Percentiles rank a stretch among this genome's conserved stretches.
Conservation (phyloP, 2,888 invertebrate genomes). For the Tenthredo notha region DNA sequence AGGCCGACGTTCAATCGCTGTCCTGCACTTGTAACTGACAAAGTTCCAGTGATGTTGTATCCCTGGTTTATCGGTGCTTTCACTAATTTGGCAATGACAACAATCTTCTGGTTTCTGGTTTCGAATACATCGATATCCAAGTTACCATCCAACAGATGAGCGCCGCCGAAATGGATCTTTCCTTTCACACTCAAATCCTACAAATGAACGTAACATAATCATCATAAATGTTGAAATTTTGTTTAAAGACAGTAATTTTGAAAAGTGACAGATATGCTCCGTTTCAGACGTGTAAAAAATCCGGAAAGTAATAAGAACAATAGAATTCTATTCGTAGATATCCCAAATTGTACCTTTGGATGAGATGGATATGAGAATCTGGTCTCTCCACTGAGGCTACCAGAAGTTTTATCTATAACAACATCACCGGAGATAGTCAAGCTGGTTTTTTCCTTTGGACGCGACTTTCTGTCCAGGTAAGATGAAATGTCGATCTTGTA, state of each 20-base stretch:
- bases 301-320: not conserved
- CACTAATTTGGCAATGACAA: conserved; percentile 72
- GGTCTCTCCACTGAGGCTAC: conserved; percentile 80
- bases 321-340: not conserved
- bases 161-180: conserved; percentile 76
- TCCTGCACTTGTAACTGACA: conserved; percentile 79
- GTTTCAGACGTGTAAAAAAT: not conserved
- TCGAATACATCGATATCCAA: conserved; percentile 82
- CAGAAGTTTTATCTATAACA: conserved; percentile 78
- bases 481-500: conserved; percentile 83
- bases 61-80: conserved; percentile 68
- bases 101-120: conserved; percentile 81
- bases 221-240: not conserved
- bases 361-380: conserved; percentile 86
- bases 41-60: conserved; percentile 75
- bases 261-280: too few species aligned
- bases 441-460: conserved; percentile 85
- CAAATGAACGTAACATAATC: conserved; percentile 47
- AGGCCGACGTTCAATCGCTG: conserved; percentile 74
- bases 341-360: conserved; percentile 78
- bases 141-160: conserved; percentile 75
- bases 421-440: conserved; percentile 81
- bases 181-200: conserved; percentile 79
- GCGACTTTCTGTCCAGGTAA: conserved; percentile 86
- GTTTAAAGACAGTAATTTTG: not conserved